Conservation (phyloP, 2,797 vertebrate genomes). For the Chelonia mydas region DNA sequence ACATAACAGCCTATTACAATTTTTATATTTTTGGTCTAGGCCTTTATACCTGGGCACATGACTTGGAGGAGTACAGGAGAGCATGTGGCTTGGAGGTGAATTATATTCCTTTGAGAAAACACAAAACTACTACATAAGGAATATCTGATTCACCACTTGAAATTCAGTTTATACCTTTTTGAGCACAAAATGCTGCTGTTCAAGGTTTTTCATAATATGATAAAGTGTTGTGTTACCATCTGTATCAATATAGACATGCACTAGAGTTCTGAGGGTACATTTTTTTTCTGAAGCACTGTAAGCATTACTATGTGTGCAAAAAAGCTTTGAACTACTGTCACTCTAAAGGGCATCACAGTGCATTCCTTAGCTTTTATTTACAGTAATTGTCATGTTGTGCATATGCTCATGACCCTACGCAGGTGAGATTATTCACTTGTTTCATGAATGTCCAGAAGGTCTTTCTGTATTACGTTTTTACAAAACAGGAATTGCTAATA, state of each 20-base stretch:
- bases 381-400: neutral
- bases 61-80: neutral
- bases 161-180: slow-evolving; percentile 4
- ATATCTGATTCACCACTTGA: neutral
- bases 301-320: neutral
- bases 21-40: neutral
- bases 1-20: slow-evolving; percentile 3
- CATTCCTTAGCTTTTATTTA: neutral
- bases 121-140: neutral
- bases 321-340: neutral
- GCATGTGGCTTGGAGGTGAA: neutral
- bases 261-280: neutral
- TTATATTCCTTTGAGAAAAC: slow-evolving; percentile 28
- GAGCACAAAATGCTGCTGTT: neutral
- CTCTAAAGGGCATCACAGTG: neutral
- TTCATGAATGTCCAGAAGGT: neutral
- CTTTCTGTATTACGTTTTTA: neutral
- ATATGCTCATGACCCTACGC: neutral
- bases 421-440: neutral
- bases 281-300: neutral
- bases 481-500: neutral
- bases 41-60: neutral
- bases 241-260: neutral
- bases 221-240: neutral
- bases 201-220: neutral